Base-by-base conservation (phyloP, 2,888 invertebrate species). In the Stegana nigrithorax region DNA sequence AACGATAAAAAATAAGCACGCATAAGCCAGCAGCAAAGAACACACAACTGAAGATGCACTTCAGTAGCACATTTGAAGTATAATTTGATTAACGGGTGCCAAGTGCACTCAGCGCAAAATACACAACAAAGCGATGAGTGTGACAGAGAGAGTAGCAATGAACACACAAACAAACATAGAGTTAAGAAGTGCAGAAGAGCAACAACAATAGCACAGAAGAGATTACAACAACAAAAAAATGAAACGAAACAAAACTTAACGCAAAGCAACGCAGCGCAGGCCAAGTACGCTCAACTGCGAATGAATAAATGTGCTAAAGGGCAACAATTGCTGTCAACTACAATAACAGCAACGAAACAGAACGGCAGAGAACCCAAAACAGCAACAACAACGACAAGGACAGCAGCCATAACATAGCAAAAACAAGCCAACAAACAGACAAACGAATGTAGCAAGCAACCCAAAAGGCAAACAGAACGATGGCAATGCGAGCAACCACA, bases 51-150 rank as follows among this genome's bases (percentile, higher is more conserved):
- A 36, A 27, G n/a, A 55, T 55, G 26, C 17, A 36, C 14, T 21
- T 2, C 25, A 47, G 47, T 14, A 4, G 19, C 21, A 55, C 36
- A 36, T 32, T 59, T 55, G 32, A 55, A 55, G 53, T 55, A 55
- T 55, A 55, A 55, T 55, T 55, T 55, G 53, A 55, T 55, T 55
- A 55, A 55, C 53, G 53, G 53, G 32, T 55, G 53, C 53, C 53
- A 55, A 55, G 53, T 55, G 53, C 53, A 55, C 53, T 55, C 53
- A 55, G 36, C 51, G 17, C 58, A 14, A 44, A 21, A 57, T 17
- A 57, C 42, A 57, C 26, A 42, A 23, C 25, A 4, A 42, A 23
- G 42, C 4, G n/a, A 19, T 19, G 2, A 53, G 53, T 14, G 32
- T n/a, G 39, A 57, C 4, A 23, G 23, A 36, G n/a, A n/a, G n/a